phyloP scores from a whole-genome alignment of 2,888 invertebrate species.

The Arctia plantaginis region DNA sequence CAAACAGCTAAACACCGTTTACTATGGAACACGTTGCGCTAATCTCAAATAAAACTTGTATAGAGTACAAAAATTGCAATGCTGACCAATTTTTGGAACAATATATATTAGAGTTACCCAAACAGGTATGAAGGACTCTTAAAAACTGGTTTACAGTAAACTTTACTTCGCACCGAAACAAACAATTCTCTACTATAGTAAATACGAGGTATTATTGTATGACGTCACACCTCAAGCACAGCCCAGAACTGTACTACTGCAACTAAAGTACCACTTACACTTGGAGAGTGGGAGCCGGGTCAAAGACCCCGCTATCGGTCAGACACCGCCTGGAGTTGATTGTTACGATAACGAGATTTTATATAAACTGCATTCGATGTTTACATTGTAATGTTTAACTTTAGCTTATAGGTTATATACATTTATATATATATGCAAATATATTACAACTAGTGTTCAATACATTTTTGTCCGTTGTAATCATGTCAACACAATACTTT shows the following conservation, averaged over 20 bases:
- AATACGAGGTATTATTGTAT: background rate
- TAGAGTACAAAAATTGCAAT: no score
- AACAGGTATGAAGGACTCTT: no score
- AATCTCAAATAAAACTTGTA: no score
- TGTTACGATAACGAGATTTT: constrained; percentile 40
- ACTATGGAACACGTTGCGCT: no score
- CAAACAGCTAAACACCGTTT: no score
- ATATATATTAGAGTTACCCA: no score
- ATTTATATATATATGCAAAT: no score
- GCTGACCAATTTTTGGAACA: no score
- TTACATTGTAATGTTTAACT: constrained; percentile 12
- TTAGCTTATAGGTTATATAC: background rate
- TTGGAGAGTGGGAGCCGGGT: constrained; percentile 25
- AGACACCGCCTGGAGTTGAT: constrained; percentile 39
- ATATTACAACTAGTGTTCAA: no score
- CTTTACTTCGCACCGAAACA: background rate
- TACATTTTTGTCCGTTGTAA: no score
- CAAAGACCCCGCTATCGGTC: constrained; percentile 50
- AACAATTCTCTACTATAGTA: no score
- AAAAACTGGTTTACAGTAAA: background rate
- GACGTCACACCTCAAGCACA: constrained; percentile 7
- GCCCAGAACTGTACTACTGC: constrained; percentile 2
- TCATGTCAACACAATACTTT: no score
- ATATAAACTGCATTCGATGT: constrained; percentile 20
- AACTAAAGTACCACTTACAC: constrained; percentile 3